Evolutionary conservation across 2,113 vertebrate genomes (phyloP).

Genomic region (Arothron firmamentum): DNA sequence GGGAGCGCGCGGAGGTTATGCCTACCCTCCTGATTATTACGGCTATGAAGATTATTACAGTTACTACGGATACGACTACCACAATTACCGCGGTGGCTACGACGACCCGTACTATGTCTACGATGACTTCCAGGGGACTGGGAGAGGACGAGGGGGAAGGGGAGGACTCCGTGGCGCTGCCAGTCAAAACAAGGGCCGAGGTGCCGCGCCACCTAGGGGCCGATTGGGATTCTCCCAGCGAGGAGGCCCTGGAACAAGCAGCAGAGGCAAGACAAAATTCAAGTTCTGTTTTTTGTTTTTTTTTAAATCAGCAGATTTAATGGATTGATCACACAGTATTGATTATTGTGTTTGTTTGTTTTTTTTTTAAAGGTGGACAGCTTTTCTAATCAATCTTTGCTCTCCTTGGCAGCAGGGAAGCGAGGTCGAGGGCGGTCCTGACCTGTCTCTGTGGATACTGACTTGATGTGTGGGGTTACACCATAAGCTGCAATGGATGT

Average conservation of each 20-base stretch:
- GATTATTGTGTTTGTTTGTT: not conserved
- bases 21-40: slow-evolving; percentile 96
- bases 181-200: slow-evolving; percentile 81
- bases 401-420: slow-evolving; percentile 95
- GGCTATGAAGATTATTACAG: slow-evolving; percentile 99
- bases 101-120: slow-evolving; percentile 99
- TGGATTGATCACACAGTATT: not conserved
- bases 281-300: not conserved
- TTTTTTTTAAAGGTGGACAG: not conserved
- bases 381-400: slow-evolving; percentile 64
- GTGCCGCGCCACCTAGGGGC: slow-evolving; percentile 86
- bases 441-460: slow-evolving; percentile 99
- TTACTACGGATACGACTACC: slow-evolving; percentile 99
- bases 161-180: slow-evolving; percentile 79
- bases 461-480: slow-evolving; percentile 99
- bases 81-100: slow-evolving; percentile 99
- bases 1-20: slow-evolving; percentile 91
- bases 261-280: slow-evolving; percentile 84
- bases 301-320: not conserved
- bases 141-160: slow-evolving; percentile 93
- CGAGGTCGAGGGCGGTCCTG: slow-evolving; percentile 99
- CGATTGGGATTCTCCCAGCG: slow-evolving; percentile 93
- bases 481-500: slow-evolving; percentile 98
- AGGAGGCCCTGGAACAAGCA: slow-evolving; percentile 90
- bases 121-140: slow-evolving; percentile 96